Conservation (phyloP, 1,140 invertebrate species). For the Coelopa frigida region DNA sequence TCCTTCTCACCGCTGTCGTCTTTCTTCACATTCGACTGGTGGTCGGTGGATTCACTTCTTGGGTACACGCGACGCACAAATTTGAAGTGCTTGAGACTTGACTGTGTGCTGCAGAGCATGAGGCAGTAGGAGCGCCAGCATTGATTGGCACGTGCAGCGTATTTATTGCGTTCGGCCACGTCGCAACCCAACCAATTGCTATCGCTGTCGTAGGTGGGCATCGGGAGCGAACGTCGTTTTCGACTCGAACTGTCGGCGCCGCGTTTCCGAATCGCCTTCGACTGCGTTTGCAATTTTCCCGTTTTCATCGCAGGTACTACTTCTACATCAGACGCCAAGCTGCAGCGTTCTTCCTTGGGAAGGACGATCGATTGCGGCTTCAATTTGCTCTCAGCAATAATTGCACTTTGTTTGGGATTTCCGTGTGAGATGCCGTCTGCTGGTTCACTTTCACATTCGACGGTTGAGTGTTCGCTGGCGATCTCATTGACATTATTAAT, state of each 20-base stretch:
- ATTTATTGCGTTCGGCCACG: neutral
- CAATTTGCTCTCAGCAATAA: too few relatives aligned
- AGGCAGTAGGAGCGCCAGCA: neutral
- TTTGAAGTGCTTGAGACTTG: constrained; percentile 2
- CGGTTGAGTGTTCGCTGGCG: too few relatives aligned
- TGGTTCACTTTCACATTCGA: too few relatives aligned
- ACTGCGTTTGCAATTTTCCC: neutral
- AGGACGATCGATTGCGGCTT: too few relatives aligned
- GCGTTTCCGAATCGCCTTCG: constrained; percentile 3
- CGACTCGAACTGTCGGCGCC: too few relatives aligned
- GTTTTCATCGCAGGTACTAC: too few relatives aligned
- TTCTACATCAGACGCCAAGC: too few relatives aligned
- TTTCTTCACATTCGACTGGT: neutral
- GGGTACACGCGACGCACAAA: constrained; percentile 5
- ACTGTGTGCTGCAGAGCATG: constrained; percentile 4
- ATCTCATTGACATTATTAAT: too few relatives aligned
- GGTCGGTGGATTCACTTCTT: constrained; percentile 4
- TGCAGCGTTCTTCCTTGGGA: too few relatives aligned
- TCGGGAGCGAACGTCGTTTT: neutral
- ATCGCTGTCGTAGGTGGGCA: constrained; percentile 3
- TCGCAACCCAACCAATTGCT: constrained; percentile 2
- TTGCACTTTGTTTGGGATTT: too few relatives aligned
- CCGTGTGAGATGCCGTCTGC: too few relatives aligned
- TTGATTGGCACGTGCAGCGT: constrained; percentile 3
- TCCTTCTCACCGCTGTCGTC: neutral